A percentile compares a stretch with the other conserved stretches of the same genome.
Conservation (phyloP, 2,797 vertebrate species). For the Euphonia xanthogaster region DNA sequence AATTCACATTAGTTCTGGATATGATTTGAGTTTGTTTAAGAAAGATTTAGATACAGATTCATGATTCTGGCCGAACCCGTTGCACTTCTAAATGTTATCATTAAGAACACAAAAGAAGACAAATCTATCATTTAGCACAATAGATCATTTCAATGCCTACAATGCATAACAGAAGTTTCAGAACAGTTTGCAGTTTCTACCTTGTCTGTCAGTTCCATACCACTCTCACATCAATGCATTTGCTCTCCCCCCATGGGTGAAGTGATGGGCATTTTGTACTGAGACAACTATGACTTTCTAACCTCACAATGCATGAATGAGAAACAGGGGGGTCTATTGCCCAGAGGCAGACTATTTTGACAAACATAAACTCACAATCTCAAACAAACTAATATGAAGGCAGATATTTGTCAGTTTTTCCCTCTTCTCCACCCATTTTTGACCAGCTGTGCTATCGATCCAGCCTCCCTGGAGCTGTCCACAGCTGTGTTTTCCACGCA, state of each 20-base stretch:
- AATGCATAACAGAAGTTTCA: neutral
- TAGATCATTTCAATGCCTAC: neutral
- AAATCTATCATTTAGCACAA: neutral
- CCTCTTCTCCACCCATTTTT: neutral
- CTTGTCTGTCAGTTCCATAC: neutral
- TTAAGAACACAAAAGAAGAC: neutral
- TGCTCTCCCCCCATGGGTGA: neutral
- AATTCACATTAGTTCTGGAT: neutral
- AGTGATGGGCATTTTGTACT: neutral
- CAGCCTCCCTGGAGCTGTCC: neutral
- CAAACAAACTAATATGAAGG: neutral
- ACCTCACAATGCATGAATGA: neutral
- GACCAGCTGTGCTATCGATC: neutral
- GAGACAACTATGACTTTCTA: neutral
- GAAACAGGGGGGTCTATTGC: neutral
- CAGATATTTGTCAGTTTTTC: constrained; percentile 16
- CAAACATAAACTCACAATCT: neutral
- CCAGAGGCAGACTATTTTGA: neutral
- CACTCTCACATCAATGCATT: neutral
- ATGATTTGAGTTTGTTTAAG: neutral
- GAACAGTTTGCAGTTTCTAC: neutral
- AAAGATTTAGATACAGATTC: neutral
- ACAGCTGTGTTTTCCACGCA: neutral
- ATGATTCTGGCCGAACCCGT: neutral
- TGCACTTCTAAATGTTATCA: neutral